Conservation (phyloP, 2,113 vertebrate species). For the Xiphias gladius region DNA sequence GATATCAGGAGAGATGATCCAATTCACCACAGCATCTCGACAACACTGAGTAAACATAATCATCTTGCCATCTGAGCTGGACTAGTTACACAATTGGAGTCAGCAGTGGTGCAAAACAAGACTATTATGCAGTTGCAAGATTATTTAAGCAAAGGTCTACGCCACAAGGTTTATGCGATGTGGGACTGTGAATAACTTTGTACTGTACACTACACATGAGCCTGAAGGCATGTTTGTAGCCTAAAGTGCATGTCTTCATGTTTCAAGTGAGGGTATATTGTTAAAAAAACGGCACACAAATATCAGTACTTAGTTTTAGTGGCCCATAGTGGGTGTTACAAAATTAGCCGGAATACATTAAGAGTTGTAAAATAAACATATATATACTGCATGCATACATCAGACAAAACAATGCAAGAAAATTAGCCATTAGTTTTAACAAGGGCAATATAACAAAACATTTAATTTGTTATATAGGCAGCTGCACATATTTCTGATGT, state of each 20-base stretch:
- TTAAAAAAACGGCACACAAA: background rate
- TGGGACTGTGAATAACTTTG: background rate
- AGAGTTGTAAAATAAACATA: background rate
- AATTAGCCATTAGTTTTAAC: conserved; percentile 7
- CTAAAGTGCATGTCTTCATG: background rate
- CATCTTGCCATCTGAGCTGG: background rate
- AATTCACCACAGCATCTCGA: background rate
- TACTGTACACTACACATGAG: background rate
- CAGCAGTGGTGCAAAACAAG: background rate
- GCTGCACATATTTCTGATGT: conserved; percentile 1
- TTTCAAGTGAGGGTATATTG: background rate
- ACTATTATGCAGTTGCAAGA: background rate
- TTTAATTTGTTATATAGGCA: background rate
- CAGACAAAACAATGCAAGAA: background rate
- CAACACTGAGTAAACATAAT: background rate
- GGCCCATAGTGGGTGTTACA: background rate
- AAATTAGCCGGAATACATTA: conserved; percentile 2
- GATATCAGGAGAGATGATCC: background rate
- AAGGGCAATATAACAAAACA: background rate
- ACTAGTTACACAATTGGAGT: background rate
- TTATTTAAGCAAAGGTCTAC: background rate
- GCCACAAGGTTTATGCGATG: background rate
- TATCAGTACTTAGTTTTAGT: background rate
- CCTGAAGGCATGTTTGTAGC: background rate
- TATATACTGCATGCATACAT: background rate